Evolutionary conservation across 2,888 invertebrate species (phyloP), one percentile per base, ranked within the genome.

Genomic region (Cantharis rustica): DNA sequence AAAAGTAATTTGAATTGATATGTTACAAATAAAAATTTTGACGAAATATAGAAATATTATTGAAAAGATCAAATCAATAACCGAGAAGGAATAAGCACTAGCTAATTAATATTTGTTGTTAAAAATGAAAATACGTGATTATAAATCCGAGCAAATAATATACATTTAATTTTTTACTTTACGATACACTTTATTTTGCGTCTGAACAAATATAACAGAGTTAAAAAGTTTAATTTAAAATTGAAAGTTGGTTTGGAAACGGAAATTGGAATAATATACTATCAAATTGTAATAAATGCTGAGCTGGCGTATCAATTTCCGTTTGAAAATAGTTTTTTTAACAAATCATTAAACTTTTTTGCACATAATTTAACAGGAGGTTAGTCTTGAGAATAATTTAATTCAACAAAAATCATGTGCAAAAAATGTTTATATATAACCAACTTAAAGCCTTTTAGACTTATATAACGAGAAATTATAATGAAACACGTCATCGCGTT

Each of bases 401-500:
- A 47, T 47, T n/a, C 47, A 7, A 9, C 5, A 47, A 47, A 47
- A 47, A 47, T 47, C 47, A 47, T n/a, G n/a, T 47, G 47, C n/a
- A n/a, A 7, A 47, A 7, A n/a, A 31, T 31, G 31, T 31, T 31
- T 10, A 13, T 31, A 31, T 31, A 13, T 31, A 31, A 31, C 31
- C 13, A 31, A 47, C n/a, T 20, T 66, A 66, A 66, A 20, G 23
- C 13, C 64, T 23, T 66, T 66, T 23, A 20, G 64, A 47, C 63
- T 62, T 27, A 23, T 15, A 63, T 20, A 72, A 68, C 72, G 68
- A 72, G 72, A 68, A 72, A 61, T 20, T 64, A 31, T 72, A 72
- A 72, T 72, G 68, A 72, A 72, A 63, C 63, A 66, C 72, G 62
- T 62, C 64, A 66, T 68, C 31, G 61, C 72, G 64, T 66, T 20